Percentiles rank a stretch among this genome's conserved stretches.
These are phyloP conservation scores for Leuciscus idus DNA, from an alignment of 2,113 vertebrate species.

Conservation along the genomic window DNA sequence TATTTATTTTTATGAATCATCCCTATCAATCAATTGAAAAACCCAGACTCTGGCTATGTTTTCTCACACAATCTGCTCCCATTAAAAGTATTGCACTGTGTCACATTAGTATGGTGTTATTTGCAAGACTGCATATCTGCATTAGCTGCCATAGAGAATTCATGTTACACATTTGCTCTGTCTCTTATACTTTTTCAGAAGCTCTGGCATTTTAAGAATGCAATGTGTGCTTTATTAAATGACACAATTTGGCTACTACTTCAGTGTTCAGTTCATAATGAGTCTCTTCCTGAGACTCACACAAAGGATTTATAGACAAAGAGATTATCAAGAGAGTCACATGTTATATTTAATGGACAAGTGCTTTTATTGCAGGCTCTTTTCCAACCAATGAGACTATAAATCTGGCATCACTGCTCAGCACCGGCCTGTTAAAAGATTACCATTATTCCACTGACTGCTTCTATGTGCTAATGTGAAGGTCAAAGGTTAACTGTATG, in stretches of 20 bases:
- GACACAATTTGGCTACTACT: neutral
- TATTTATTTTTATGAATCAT: neutral
- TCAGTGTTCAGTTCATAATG: slow-evolving; percentile 9
- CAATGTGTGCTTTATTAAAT: slow-evolving; percentile 1
- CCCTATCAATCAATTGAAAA: neutral
- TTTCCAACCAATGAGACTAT: neutral
- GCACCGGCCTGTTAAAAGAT: neutral
- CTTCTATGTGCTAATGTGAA: neutral
- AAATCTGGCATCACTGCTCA: neutral
- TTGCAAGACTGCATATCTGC: neutral
- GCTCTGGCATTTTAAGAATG: neutral
- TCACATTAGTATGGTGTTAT: neutral
- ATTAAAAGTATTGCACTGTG: neutral
- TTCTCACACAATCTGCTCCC: neutral
- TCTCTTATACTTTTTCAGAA: neutral
- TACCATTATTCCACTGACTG: neutral
- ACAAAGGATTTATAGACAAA: slow-evolving; percentile 34
- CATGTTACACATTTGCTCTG: neutral
- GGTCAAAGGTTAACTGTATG: slow-evolving; percentile 13
- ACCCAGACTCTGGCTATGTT: neutral
- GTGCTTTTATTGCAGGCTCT: slow-evolving; percentile 31
- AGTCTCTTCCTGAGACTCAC: slow-evolving; percentile 1
- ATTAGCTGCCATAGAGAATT: neutral
- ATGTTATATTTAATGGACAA: slow-evolving; percentile 26
- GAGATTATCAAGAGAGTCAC: slow-evolving; percentile 28